Percentiles rank a stretch among this genome's conserved stretches.
Evolutionary conservation across 2,113 vertebrate genomes (phyloP).

Genomic region (Agapornis roseicollis): DNA sequence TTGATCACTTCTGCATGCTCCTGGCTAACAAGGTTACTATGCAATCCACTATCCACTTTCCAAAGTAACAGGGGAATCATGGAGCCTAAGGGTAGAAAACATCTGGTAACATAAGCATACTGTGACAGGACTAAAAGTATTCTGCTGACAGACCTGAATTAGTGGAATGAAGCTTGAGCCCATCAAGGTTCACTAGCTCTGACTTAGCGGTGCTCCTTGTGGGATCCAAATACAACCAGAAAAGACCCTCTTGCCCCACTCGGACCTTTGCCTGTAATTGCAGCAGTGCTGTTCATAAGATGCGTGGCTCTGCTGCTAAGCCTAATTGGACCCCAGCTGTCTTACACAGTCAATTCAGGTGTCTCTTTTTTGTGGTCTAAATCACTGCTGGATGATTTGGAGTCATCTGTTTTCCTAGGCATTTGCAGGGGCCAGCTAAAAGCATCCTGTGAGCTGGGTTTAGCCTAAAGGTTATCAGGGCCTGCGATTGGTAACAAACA

Average conservation of each 20-base stretch:
- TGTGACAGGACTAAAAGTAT: not conserved
- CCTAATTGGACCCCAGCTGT: not conserved
- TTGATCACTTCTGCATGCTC: not conserved
- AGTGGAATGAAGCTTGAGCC: not conserved
- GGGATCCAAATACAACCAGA: not conserved
- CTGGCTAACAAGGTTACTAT: not conserved
- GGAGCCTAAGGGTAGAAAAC: accelerated
- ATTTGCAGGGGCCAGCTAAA: not conserved
- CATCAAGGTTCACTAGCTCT: not conserved
- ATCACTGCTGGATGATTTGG: not conserved
- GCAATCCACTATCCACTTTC: not conserved
- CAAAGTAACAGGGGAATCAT: not conserved
- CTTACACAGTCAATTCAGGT: not conserved
- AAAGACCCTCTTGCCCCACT: accelerated
- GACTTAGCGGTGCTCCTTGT: not conserved
- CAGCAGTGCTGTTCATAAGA: not conserved
- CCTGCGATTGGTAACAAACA: not conserved
- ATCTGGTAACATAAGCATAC: accelerated
- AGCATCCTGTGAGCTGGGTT: not conserved
- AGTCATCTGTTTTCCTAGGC: not conserved
- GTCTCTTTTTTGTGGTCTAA: not conserved
- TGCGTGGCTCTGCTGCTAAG: accelerated
- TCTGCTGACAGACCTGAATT: not conserved
- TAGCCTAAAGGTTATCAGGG: not conserved
- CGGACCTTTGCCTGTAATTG: not conserved